These are phyloP conservation scores for Rhabdomys pumilio DNA, from an alignment of 2,797 vertebrate species.

Conservation along the genomic window DNA sequence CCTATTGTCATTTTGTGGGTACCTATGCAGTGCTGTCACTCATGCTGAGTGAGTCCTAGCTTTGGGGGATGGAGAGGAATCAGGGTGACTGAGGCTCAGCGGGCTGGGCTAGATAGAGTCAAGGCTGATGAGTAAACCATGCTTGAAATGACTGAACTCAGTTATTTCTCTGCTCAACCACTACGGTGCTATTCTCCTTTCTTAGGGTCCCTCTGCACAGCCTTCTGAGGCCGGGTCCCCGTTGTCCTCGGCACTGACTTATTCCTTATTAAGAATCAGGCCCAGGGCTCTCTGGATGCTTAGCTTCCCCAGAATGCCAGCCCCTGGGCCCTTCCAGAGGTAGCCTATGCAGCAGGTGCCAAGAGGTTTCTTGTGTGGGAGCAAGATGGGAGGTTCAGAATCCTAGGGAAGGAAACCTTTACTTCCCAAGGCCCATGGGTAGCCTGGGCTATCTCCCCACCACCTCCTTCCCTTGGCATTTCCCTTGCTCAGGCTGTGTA, in stretches of 20 bases:
- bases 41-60: neutral
- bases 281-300: neutral
- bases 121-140: neutral
- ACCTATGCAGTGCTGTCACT: neutral
- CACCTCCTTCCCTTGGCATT: neutral
- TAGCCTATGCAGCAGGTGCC: neutral
- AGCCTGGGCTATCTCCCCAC: neutral
- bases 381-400: accelerated
- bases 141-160: neutral
- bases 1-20: accelerated
- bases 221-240: neutral
- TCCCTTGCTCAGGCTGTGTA: neutral
- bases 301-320: neutral
- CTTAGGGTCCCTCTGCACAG: accelerated
- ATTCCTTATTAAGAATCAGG: neutral
- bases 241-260: accelerated
- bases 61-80: neutral
- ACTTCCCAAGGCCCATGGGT: neutral
- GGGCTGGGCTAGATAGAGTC: neutral
- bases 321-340: neutral
- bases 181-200: neutral
- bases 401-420: neutral
- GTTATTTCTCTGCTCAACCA: accelerated
- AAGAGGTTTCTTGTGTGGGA: no score
- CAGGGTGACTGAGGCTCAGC: neutral